Evolutionary conservation across 2,888 invertebrate genomes (phyloP).

Genomic region (Zele albiditarsus): DNA sequence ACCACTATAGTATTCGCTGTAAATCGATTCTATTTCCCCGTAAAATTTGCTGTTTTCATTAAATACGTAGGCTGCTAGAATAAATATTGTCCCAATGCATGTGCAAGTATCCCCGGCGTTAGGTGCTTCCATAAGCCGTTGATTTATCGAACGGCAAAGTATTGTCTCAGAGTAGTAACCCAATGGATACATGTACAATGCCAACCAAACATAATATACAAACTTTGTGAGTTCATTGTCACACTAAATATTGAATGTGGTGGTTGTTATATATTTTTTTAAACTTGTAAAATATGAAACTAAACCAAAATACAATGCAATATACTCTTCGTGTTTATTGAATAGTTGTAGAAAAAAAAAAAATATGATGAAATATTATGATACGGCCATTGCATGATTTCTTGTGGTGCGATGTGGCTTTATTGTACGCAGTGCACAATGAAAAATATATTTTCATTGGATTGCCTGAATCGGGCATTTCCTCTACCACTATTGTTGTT

Average conservation of each 20-base stretch:
- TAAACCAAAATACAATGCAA: neutral
- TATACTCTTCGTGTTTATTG: neutral
- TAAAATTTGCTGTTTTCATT: slow-evolving; percentile 57
- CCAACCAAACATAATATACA: slow-evolving; percentile 36
- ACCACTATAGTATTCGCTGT: slow-evolving; percentile 27
- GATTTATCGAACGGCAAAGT: slow-evolving; percentile 54
- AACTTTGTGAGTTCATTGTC: slow-evolving; percentile 28
- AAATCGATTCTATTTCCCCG: slow-evolving; percentile 52
- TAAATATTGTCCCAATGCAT: slow-evolving; percentile 47
- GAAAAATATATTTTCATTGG: neutral
- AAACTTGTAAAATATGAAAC: neutral
- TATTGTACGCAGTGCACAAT: neutral
- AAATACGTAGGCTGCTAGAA: slow-evolving; percentile 45
- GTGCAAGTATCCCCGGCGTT: slow-evolving; percentile 40
- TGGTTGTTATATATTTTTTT: neutral
- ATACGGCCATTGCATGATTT: neutral
- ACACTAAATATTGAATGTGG: slow-evolving; percentile 20
- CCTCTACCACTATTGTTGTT: neutral
- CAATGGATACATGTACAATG: slow-evolving; percentile 7
- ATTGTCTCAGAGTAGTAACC: slow-evolving; percentile 46
- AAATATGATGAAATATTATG: neutral
- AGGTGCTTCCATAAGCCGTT: slow-evolving; percentile 49
- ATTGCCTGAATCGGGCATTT: neutral
- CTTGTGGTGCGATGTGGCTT: neutral
- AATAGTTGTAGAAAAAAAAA: neutral